Conservation (phyloP, 1,140 invertebrate genomes). For the Sinella curviseta region DNA sequence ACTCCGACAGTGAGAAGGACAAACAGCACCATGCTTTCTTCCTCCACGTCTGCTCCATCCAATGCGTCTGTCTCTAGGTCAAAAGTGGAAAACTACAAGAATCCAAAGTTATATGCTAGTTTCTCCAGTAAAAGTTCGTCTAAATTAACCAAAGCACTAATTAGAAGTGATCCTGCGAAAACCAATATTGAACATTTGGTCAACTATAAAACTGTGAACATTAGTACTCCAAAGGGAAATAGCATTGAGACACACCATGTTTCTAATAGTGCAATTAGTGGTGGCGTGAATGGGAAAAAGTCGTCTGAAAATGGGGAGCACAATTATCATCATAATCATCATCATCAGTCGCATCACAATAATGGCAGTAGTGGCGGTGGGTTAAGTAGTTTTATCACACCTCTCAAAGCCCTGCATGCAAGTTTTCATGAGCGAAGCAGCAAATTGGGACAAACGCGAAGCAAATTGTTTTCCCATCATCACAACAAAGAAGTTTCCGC, state of each 20-base stretch:
- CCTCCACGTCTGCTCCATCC: not conserved
- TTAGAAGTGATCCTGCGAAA: conserved; percentile 42
- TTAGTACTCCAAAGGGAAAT: not conserved
- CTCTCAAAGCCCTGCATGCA: conserved; percentile 37
- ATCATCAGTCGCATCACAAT: not conserved
- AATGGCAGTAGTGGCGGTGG: not conserved
- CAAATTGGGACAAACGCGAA: conserved; percentile 33
- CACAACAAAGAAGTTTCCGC: conserved; percentile 2
- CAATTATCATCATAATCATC: not conserved
- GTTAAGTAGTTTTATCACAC: conserved; percentile 32
- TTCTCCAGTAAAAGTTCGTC: conserved; percentile 40
- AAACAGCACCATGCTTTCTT: conserved; percentile 19
- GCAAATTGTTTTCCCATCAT: conserved; percentile 34
- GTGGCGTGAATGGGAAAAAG: conserved; percentile 1
- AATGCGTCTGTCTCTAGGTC: not conserved
- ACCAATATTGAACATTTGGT: conserved; percentile 47
- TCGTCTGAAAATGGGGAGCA: not conserved
- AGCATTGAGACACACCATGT: not conserved
- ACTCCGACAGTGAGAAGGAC: conserved; percentile 12
- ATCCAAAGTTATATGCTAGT: conserved; percentile 43
- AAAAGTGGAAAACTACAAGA: conserved; percentile 22
- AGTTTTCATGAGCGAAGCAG: conserved; percentile 36
- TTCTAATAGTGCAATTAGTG: not conserved
- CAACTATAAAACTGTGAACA: conserved; percentile 24
- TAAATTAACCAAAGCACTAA: conserved; percentile 36